These are phyloP conservation scores for Podarcis raffonei DNA, from an alignment of 2,113 vertebrate genomes.

Conservation along the genomic window DNA sequence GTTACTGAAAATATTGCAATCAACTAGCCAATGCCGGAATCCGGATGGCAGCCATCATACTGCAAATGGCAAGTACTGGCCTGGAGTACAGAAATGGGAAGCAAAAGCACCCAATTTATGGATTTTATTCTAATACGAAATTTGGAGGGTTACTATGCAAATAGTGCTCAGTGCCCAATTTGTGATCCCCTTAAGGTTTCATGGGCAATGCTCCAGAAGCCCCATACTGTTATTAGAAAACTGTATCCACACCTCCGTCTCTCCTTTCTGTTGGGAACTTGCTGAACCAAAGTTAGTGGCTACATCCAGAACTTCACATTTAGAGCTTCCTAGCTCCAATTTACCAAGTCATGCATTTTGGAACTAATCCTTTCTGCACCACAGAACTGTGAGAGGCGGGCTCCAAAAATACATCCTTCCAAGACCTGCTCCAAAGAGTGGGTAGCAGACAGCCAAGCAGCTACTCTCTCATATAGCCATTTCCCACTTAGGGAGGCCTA, in stretches of 20 bases:
- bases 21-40: neutral
- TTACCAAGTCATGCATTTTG: neutral
- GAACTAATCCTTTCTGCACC: neutral
- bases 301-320: neutral
- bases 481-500: neutral
- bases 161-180: neutral
- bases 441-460: neutral
- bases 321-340: neutral
- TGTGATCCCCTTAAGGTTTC: neutral
- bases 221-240: neutral
- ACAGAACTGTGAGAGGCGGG: neutral
- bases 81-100: neutral
- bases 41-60: neutral
- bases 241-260: too few species aligned
- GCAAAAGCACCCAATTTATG: neutral
- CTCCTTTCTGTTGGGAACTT: neutral
- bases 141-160: neutral
- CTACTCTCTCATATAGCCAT: neutral
- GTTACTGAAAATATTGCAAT: neutral
- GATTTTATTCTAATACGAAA: neutral
- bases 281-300: neutral
- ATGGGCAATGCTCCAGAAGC: neutral
- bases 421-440: neutral
- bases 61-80: neutral
- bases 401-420: neutral